Conservation (phyloP, 1,140 invertebrate species). For the Bombus superbus region DNA sequence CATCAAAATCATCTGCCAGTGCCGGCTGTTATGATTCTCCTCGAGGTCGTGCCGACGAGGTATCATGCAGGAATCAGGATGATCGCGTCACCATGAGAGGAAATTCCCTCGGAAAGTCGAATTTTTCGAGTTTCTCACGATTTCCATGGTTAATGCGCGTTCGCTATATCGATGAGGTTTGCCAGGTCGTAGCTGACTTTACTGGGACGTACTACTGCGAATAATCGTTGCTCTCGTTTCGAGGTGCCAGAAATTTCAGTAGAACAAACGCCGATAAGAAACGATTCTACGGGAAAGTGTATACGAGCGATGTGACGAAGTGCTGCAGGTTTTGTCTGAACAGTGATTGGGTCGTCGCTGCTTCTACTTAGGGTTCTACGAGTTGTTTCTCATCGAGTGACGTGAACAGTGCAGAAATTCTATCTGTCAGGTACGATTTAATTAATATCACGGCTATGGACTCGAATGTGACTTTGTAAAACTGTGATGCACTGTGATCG, state of each 20-base stretch:
- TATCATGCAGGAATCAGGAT: conserved; percentile 31
- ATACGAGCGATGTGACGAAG: no score
- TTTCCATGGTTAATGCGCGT: not conserved
- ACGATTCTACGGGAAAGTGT: no score
- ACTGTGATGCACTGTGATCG: conserved; percentile 36
- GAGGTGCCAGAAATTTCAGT: not conserved
- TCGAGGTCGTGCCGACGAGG: conserved; percentile 37
- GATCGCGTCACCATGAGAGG: conserved; percentile 37
- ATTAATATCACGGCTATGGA: not conserved
- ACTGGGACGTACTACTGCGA: not conserved
- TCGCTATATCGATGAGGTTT: no score
- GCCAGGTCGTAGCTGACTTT: not conserved
- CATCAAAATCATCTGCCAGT: conserved; percentile 71
- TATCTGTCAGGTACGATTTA: not conserved
- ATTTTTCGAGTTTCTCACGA: not conserved
- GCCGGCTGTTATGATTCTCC: conserved; percentile 61
- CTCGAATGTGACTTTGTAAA: conserved; percentile 39
- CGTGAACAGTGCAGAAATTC: conserved; percentile 46
- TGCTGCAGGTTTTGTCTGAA: no score
- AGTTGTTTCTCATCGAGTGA: not conserved
- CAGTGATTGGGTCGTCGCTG: not conserved
- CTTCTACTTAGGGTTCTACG: no score
- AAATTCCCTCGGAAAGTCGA: conserved; percentile 2
- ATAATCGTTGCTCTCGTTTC: no score
- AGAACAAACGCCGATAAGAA: not conserved